Base-by-base conservation (phyloP, 2,888 invertebrate species). In the Electrophaes corylata region DNA sequence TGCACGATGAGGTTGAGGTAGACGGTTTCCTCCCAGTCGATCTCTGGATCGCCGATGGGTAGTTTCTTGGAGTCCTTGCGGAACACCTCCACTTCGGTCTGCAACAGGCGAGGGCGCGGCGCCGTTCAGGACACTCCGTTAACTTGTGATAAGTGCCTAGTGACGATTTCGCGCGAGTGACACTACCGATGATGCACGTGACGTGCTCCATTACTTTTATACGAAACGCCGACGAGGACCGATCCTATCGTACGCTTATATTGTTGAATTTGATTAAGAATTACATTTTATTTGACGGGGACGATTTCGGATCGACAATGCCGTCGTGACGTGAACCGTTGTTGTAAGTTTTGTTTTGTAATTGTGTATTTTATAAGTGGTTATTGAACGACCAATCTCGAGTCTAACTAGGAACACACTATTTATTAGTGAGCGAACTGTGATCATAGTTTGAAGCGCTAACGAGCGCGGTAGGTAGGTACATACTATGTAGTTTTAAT, bases 11-110 rank as follows among this genome's bases (percentile, higher is more conserved):
- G 94, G 92, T 99, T 99, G 70, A 99, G 93, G 92, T 99, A 99
- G 66, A 99, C 98, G 57, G 99, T 99, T 93, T 99, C 99, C 91
- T 99, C 99, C 99, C 99, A 99, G 91, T 99, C 98, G 75, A 99
- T 96, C 80, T 97, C 97, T 40, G 97, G 96, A 92, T 99, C 98
- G 60, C 98, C 98, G 76, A 98, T 96, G 49, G 99, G 99, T 78
- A 99, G 93, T 88, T 98, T 98, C 81, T 98, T 96, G 78, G 98
- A 98, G 89, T 98, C 98, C 91, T 98, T 97, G 66, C 99, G 95
- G 92, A 98, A 99, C 66, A 99, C 99, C 92, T 99, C 98, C 69
- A 99, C 96, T 88, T 97, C 97, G 78, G 97, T 97, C 96, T 98
- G 88, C 71, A 78, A 84, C 75, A 78, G 60, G 59, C 60, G 65